Evolutionary conservation across 2,797 vertebrate genomes (phyloP).

Genomic region (Perodicticus potto): DNA sequence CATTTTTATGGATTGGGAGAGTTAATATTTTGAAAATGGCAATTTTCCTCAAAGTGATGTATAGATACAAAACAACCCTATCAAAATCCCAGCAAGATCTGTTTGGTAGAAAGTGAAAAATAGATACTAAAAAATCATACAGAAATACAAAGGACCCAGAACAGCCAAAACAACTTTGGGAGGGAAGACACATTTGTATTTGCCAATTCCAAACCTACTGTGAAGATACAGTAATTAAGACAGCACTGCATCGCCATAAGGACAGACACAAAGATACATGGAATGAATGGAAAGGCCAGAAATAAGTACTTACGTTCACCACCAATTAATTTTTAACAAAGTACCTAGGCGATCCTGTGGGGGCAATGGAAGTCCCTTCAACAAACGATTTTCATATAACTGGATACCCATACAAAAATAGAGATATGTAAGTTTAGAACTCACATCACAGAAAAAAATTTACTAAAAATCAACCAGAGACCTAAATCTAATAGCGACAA

Average conservation of each 20-base stretch:
- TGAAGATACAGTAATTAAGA: background rate
- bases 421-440: background rate
- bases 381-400: background rate
- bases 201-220: background rate
- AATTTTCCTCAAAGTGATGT: background rate
- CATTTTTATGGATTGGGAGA: background rate
- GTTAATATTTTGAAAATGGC: background rate
- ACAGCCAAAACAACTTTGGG: background rate
- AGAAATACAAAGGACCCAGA: background rate
- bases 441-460: background rate
- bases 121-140: slow-evolving; percentile 18
- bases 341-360: background rate
- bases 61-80: background rate
- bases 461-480: slow-evolving; percentile 8
- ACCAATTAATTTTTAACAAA: background rate
- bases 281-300: background rate
- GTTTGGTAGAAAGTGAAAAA: background rate
- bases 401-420: background rate
- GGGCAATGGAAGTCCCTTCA: background rate
- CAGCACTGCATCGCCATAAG: background rate
- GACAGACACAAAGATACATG: background rate
- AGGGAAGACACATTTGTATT: background rate
- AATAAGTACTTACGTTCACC: background rate
- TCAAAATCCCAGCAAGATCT: background rate
- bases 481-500: background rate